A percentile compares a stretch with the other conserved stretches of the same genome.
phyloP scores from a whole-genome alignment of 2,113 vertebrate genomes.

The Labeo rohita region DNA sequence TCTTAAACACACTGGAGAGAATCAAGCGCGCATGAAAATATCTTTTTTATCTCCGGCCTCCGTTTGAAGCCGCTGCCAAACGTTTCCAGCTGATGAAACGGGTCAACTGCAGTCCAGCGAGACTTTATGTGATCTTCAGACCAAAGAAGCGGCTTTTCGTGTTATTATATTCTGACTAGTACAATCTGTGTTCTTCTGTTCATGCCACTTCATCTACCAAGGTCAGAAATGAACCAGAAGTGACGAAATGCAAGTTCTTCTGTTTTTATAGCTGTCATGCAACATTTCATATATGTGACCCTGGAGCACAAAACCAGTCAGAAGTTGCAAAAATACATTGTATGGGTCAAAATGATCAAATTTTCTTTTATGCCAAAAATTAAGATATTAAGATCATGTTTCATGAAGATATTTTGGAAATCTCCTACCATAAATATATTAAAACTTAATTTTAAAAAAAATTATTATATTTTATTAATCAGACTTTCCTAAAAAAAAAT shows the following conservation, averaged over 20 bases:
- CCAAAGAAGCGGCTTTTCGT: not conserved
- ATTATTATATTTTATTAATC: too few relatives aligned
- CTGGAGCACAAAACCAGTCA: too few relatives aligned
- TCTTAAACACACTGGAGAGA: conserved; percentile 70
- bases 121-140: not conserved
- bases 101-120: conserved; percentile 43
- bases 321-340: too few relatives aligned
- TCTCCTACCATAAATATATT: too few relatives aligned
- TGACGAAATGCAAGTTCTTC: not conserved
- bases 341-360: too few relatives aligned
- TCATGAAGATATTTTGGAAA: too few relatives aligned
- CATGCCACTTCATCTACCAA: not conserved
- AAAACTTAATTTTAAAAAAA: too few relatives aligned
- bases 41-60: conserved; percentile 61
- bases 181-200: too few relatives aligned
- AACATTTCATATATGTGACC: not conserved
- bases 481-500: too few relatives aligned
- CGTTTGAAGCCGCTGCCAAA: conserved; percentile 68
- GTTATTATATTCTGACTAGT: not conserved
- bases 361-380: too few relatives aligned
- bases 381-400: too few relatives aligned
- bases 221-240: not conserved
- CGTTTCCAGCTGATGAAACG: conserved; percentile 65
- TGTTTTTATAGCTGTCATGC: not conserved
- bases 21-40: conserved; percentile 63